These are phyloP conservation scores for Sepioteuthis lessoniana DNA, from an alignment of 2,888 invertebrate species.

Conservation along the genomic window DNA sequence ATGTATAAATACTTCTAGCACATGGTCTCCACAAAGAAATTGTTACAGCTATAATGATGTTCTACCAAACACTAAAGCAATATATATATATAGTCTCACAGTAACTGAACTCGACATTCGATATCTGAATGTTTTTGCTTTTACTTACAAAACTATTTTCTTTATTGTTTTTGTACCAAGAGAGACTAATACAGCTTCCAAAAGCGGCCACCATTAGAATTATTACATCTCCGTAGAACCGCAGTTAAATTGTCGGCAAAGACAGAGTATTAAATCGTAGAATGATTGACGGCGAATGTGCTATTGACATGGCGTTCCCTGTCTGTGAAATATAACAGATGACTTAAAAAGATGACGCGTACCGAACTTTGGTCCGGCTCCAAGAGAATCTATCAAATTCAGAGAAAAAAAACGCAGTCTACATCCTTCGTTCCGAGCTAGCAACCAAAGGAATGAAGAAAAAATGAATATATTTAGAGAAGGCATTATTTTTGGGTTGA, in stretches of 20 bases:
- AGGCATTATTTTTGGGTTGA: no score
- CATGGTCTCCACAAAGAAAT: no score
- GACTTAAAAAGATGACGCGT: conserved; percentile 13
- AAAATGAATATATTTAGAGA: no score
- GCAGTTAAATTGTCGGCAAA: not conserved
- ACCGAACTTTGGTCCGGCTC: not conserved
- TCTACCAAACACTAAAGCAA: no score
- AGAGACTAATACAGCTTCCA: not conserved
- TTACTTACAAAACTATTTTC: not conserved
- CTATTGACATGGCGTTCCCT: not conserved
- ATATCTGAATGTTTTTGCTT: no score
- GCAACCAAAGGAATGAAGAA: not conserved
- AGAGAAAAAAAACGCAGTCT: not conserved
- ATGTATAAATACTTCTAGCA: no score
- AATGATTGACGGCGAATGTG: conserved; percentile 33
- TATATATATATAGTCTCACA: no score
- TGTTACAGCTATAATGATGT: no score
- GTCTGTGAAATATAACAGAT: not conserved
- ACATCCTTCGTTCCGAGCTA: not conserved
- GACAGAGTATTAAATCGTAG: not conserved
- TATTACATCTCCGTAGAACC: not conserved
- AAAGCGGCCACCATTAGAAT: not conserved
- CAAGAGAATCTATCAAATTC: not conserved
- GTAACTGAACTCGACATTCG: no score
- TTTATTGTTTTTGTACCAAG: not conserved